A percentile compares a stretch with the other conserved stretches of the same genome.
phyloP scores from a whole-genome alignment of 2,797 vertebrate genomes.

The Hemitrygon akajei region DNA sequence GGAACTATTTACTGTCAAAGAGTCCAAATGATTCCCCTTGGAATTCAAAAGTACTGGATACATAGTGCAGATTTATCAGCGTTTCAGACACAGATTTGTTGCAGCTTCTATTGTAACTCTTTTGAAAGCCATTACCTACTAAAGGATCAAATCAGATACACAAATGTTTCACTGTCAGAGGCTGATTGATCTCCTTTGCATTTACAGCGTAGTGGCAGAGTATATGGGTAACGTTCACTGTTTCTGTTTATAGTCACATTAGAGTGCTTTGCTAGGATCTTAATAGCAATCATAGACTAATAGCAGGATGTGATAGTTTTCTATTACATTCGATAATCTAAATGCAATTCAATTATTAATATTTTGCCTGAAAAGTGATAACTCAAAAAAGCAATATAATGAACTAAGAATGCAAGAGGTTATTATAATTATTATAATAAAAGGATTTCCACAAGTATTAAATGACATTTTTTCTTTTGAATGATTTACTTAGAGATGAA shows the following conservation, averaged over 20 bases:
- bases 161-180: neutral
- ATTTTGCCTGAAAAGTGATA: neutral
- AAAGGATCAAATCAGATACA: neutral
- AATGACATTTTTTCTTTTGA: conserved; percentile 10
- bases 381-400: neutral
- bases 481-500: neutral
- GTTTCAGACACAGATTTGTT: neutral
- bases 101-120: neutral
- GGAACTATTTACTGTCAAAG: too few species aligned
- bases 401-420: neutral
- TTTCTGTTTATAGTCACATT: neutral
- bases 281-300: neutral
- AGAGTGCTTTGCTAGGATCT: neutral
- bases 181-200: neutral
- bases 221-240: neutral
- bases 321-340: neutral
- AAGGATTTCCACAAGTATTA: neutral
- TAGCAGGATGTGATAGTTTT: neutral
- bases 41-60: neutral
- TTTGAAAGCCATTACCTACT: neutral
- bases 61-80: neutral
- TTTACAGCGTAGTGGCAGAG: neutral
- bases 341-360: conserved; percentile 4
- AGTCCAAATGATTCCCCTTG: too few species aligned
- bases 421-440: neutral